These are phyloP conservation scores for Leptoteleia sp. DNA, from an alignment of 1,140 invertebrate genomes.

Conservation along the genomic window DNA sequence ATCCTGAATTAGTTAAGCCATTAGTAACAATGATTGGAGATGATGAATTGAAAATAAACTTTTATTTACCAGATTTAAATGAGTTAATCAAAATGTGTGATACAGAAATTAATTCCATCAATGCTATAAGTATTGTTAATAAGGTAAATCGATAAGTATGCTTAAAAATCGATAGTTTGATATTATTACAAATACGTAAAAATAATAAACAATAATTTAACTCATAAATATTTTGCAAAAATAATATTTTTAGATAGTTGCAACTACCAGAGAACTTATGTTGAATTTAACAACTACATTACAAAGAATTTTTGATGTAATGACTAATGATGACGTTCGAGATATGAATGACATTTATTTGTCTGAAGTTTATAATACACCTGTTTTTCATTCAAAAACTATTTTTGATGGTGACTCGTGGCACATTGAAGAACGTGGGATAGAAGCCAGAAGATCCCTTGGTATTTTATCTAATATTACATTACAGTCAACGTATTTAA, in stretches of 20 bases:
- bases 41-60: slow-evolving; percentile 72
- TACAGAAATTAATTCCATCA: slow-evolving; percentile 72
- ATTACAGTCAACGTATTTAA: slow-evolving; percentile 71
- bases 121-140: too few species aligned
- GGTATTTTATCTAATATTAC: slow-evolving; percentile 71
- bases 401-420: slow-evolving; percentile 72
- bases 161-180: too few species aligned
- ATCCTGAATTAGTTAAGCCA: slow-evolving; percentile 77
- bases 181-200: too few species aligned
- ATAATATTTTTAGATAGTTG: slow-evolving; percentile 67
- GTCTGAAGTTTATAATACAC: slow-evolving; percentile 72
- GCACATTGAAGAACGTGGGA: slow-evolving; percentile 76
- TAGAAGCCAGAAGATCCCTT: slow-evolving; percentile 75
- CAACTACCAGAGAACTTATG: slow-evolving; percentile 73
- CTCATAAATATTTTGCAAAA: too few species aligned
- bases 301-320: slow-evolving; percentile 72
- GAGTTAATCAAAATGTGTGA: slow-evolving; percentile 70
- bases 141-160: too few species aligned
- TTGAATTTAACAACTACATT: slow-evolving; percentile 73
- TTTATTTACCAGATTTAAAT: slow-evolving; percentile 72
- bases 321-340: slow-evolving; percentile 78
- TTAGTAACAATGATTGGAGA: slow-evolving; percentile 72
- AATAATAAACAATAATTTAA: too few species aligned
- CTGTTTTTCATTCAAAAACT: slow-evolving; percentile 69
- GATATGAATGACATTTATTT: slow-evolving; percentile 80